phyloP scores from a whole-genome alignment of 2,888 invertebrate species.

The Halictus ligatus region DNA sequence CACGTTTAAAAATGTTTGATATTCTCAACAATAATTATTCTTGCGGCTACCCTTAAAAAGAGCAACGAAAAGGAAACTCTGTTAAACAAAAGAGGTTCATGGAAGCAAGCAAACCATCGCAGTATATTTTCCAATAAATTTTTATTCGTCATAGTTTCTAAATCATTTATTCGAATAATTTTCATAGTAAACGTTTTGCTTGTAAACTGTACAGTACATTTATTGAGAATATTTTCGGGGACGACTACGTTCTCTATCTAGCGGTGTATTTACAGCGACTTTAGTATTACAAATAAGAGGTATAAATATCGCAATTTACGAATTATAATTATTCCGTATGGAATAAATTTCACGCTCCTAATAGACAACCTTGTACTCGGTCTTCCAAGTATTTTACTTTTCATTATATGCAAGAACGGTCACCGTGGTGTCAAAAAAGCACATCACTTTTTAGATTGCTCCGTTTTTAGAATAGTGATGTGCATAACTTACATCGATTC shows the following conservation, averaged over 20 bases:
- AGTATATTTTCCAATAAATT: background rate
- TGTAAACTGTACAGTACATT: slow-evolving; percentile 61
- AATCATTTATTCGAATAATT: slow-evolving; percentile 9
- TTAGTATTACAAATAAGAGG: slow-evolving; percentile 12
- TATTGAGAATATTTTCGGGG: slow-evolving; percentile 4
- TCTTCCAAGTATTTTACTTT: background rate
- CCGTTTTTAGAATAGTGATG: background rate
- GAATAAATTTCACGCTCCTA: background rate
- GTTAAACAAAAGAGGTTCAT: background rate
- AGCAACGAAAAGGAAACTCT: no score
- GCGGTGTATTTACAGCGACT: slow-evolving; percentile 27
- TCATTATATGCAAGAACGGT: background rate
- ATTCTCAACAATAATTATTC: background rate
- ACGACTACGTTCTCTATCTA: background rate
- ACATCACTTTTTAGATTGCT: background rate
- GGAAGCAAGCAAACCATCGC: background rate
- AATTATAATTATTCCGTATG: background rate
- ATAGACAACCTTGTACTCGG: background rate
- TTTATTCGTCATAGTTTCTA: background rate
- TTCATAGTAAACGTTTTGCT: slow-evolving; percentile 45
- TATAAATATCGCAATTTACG: slow-evolving; percentile 11
- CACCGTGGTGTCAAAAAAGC: no score
- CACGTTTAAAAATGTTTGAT: no score
- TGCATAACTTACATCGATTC: background rate
- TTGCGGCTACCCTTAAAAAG: no score